Conservation (phyloP, 2,797 vertebrate genomes). For the Enteromius trimaculatus region DNA sequence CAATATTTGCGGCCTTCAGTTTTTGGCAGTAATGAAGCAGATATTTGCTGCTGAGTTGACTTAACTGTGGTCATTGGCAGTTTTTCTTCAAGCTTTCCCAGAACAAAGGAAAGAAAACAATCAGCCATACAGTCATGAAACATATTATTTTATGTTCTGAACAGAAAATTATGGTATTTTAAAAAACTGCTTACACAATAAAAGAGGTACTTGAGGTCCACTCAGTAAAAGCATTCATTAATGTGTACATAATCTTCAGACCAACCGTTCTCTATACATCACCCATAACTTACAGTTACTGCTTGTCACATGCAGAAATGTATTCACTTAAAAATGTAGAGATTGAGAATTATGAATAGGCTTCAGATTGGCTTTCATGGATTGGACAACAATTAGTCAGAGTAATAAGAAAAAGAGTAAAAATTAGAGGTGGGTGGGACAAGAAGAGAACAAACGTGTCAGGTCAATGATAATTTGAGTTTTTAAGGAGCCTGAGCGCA, state of each 20-base stretch:
- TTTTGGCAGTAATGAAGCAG: conserved; percentile 5
- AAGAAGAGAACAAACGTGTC: background rate
- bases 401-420: background rate
- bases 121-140: background rate
- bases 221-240: background rate
- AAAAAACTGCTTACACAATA: background rate
- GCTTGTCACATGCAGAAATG: background rate
- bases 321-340: background rate
- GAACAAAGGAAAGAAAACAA: conserved; percentile 33
- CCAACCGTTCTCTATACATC: background rate
- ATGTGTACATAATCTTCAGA: background rate
- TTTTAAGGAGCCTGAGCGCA: no score
- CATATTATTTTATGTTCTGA: background rate
- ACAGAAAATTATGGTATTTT: conserved; percentile 9
- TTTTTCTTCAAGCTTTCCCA: background rate
- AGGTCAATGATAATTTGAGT: no score
- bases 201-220: background rate
- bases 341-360: no score
- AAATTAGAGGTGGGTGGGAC: background rate
- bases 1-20: background rate
- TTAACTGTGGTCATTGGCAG: conserved; percentile 15
- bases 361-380: background rate
- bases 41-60: conserved; percentile 20
- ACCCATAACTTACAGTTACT: background rate
- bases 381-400: no score